Percentiles rank a stretch among this genome's conserved stretches.
These are phyloP conservation scores for Dione juno DNA, from an alignment of 2,888 invertebrate species.

Conservation along the genomic window DNA sequence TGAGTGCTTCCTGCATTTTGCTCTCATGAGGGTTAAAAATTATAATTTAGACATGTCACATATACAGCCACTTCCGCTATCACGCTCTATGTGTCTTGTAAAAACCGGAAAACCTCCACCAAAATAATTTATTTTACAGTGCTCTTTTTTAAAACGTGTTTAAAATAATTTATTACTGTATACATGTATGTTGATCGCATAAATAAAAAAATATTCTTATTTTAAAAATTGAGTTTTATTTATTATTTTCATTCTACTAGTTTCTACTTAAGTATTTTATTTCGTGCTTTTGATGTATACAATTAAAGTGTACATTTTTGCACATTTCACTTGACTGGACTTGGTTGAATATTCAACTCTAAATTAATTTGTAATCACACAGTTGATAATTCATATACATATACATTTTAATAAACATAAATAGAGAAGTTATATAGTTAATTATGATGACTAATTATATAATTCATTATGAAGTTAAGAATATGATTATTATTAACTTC, in stretches of 20 bases:
- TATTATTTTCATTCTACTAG: no score
- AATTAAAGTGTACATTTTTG: background rate
- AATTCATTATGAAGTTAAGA: background rate
- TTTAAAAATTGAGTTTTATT: no score
- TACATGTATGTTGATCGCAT: no score
- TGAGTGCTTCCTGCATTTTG: conserved; percentile 12
- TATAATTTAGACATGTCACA: conserved; percentile 25
- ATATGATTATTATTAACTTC: no score
- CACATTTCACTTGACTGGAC: no score
- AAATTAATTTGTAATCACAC: no score
- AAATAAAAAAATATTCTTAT: no score
- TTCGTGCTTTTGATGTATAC: no score
- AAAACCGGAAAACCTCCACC: conserved; percentile 33
- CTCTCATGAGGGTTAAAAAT: conserved; percentile 23
- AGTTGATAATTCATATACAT: no score
- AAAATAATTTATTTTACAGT: conserved; percentile 19
- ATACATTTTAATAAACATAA: background rate
- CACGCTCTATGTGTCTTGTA: conserved; percentile 30
- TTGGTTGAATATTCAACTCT: no score
- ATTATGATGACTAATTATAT: background rate
- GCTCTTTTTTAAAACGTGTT: conserved; percentile 5
- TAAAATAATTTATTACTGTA: background rate
- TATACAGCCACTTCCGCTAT: conserved; percentile 27
- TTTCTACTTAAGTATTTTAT: no score
- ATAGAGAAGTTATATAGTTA: background rate